A percentile compares a stretch with the other conserved stretches of the same genome.
Conservation (phyloP, 2,888 invertebrate genomes). For the Lasius platythorax region DNA sequence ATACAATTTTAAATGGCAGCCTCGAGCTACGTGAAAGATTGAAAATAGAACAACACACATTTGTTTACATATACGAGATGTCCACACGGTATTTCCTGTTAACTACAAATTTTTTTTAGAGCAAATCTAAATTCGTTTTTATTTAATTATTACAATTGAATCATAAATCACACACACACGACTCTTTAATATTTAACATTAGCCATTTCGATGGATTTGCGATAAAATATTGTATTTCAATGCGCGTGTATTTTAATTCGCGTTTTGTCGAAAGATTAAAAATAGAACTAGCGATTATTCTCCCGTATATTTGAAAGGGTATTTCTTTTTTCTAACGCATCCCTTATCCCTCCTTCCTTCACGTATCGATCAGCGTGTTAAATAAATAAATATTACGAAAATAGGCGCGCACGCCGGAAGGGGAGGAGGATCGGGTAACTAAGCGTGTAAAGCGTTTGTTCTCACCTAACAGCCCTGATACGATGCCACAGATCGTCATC, state of each 20-base stretch:
- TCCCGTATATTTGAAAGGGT: neutral
- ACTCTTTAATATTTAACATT: neutral
- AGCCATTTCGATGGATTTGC: neutral
- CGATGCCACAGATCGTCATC: slow-evolving; percentile 96
- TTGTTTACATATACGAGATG: neutral
- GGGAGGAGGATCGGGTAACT: neutral
- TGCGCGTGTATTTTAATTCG: neutral
- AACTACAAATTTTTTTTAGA: slow-evolving; percentile 15
- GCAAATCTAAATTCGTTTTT: neutral
- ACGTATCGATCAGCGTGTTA: slow-evolving; percentile 12
- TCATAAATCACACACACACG: neutral
- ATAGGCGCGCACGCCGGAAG: slow-evolving; percentile 19
- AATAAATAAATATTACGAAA: slow-evolving; percentile 37
- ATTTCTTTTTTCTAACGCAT: neutral
- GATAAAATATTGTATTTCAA: neutral
- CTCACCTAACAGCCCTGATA: slow-evolving; percentile 91
- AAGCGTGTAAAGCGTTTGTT: slow-evolving; percentile 30
- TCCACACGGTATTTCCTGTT: neutral
- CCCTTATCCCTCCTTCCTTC: neutral
- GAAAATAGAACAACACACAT: slow-evolving; percentile 26
- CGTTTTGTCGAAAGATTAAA: neutral
- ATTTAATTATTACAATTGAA: slow-evolving; percentile 23
- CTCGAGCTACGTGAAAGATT: slow-evolving; percentile 16
- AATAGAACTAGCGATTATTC: neutral
- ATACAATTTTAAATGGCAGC: slow-evolving; percentile 25